phyloP scores from a whole-genome alignment of 1,140 invertebrate species.

The Metaphire vulgaris region DNA sequence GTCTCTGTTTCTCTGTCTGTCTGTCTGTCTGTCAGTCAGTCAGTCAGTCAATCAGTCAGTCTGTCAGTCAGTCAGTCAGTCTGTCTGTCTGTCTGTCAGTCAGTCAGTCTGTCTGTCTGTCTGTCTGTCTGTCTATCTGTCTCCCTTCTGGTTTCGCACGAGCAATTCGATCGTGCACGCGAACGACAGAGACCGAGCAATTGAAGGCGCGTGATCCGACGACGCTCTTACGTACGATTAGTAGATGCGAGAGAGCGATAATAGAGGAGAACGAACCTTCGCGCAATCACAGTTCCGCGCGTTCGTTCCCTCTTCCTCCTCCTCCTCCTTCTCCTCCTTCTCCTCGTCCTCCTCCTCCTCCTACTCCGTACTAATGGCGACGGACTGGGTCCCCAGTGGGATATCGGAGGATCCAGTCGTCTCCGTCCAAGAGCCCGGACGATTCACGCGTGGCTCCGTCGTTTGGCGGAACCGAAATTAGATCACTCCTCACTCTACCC shows the following conservation, averaged over 20 bases:
- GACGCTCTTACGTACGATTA: too few species aligned
- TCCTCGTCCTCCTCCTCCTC: not conserved
- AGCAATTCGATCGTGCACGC: too few species aligned
- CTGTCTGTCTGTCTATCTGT: not conserved
- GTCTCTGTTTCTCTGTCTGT: not conserved
- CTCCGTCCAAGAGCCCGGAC: not conserved
- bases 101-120: not conserved
- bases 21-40: not conserved
- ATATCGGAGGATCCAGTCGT: too few species aligned
- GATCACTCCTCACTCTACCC: too few species aligned
- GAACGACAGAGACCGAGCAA: too few species aligned
- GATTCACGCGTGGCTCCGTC: not conserved
- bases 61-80: not conserved
- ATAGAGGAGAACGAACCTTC: too few species aligned
- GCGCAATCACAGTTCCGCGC: too few species aligned
- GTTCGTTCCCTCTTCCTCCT: not conserved
- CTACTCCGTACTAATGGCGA: not conserved
- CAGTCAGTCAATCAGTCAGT: not conserved
- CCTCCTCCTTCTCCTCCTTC: not conserved
- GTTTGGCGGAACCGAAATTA: too few species aligned
- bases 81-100: not conserved
- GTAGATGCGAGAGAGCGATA: too few species aligned
- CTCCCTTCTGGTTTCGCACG: not conserved
- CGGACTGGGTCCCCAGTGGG: too few species aligned
- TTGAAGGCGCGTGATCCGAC: too few species aligned